Conservation (phyloP, 2,113 vertebrate species). For the Lophotis ruficrista region DNA sequence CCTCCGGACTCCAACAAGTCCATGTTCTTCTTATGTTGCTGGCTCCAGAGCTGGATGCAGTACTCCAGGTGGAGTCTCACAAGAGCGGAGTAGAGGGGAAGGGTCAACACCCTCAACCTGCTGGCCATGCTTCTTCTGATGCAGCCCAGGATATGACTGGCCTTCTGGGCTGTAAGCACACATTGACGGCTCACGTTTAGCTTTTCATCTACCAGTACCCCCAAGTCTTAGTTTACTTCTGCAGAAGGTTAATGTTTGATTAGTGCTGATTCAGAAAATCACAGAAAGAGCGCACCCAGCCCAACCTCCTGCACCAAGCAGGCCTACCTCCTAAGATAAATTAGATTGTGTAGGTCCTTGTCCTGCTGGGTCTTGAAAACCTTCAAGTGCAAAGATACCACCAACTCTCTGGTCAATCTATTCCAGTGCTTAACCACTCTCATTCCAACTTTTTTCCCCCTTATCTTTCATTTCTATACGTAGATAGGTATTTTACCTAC, state of each 20-base stretch:
- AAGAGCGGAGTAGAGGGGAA: no score
- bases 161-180: no score
- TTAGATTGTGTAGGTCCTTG: neutral
- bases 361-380: neutral
- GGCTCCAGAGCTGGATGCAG: no score
- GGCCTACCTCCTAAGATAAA: neutral
- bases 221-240: neutral
- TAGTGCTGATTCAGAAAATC: neutral
- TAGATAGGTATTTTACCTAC: neutral
- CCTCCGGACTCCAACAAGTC: no score
- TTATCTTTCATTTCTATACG: neutral
- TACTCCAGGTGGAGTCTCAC: no score
- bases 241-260: neutral
- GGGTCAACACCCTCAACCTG: no score
- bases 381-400: neutral
- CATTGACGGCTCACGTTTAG: no score
- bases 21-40: no score
- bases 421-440: neutral
- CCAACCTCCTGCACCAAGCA: neutral
- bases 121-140: no score
- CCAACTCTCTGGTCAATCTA: neutral
- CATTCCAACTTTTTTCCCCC: accelerated
- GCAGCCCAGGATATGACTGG: no score
- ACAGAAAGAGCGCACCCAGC: neutral
- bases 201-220: no score